Evolutionary conservation across 2,888 invertebrate genomes (phyloP).

Genomic region (Gryllus longicercus): DNA sequence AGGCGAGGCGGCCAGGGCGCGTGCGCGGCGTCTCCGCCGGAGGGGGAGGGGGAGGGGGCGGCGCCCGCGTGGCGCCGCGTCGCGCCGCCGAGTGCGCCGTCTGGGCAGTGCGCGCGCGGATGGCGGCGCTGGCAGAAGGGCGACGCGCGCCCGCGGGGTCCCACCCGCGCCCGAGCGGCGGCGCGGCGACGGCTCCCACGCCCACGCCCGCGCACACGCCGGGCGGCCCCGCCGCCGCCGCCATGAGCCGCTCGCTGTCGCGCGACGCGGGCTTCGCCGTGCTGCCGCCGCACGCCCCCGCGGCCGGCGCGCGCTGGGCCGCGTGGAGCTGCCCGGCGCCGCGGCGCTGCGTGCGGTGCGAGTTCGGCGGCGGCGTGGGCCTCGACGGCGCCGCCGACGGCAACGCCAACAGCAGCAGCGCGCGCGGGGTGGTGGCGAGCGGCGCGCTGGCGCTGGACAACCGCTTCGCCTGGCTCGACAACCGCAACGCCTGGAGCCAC

Average conservation of each 20-base stretch:
- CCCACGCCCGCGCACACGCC: constrained; percentile 1
- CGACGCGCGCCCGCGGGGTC: constrained; percentile 19
- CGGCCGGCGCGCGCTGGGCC: background rate
- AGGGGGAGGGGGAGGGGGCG: background rate
- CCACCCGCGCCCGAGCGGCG: background rate
- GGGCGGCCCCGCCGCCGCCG: constrained; percentile 23
- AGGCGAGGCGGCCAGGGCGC: background rate
- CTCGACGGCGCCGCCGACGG: constrained; percentile 28
- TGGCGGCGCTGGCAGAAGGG: constrained; percentile 30
- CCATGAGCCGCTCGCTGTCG: background rate
- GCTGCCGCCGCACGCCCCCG: background rate
- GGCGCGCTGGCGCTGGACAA: background rate
- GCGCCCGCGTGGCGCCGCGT: background rate
- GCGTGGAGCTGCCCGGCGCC: constrained; percentile 31
- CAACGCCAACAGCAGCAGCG: constrained; percentile 12
- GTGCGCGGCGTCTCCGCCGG: background rate
- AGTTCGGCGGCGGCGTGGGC: constrained; percentile 21
- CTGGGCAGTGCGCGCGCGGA: constrained; percentile 28
- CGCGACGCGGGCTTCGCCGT: constrained; percentile 4
- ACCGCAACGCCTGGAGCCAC: background rate
- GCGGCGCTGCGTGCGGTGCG: constrained; percentile 31
- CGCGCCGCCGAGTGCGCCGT: background rate
- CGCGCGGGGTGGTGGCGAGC: constrained; percentile 20
- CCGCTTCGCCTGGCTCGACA: background rate
- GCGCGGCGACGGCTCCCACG: background rate